A percentile compares a stretch with the other conserved stretches of the same genome.
Conservation (phyloP, 2,113 vertebrate genomes). For the Neogale vison region DNA sequence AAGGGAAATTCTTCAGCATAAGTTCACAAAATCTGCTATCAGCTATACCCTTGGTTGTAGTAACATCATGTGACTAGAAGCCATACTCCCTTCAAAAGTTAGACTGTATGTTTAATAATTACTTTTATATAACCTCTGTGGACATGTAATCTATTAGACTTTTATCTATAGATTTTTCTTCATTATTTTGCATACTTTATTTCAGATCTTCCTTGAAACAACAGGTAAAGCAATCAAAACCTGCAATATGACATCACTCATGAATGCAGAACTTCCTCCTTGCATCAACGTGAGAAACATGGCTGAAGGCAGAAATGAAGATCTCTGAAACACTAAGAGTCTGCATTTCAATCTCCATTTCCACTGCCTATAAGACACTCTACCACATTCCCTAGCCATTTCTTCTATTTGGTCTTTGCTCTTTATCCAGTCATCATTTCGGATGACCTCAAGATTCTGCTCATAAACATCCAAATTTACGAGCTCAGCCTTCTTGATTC, state of each 20-base stretch:
- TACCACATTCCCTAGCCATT: not conserved
- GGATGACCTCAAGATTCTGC: not conserved
- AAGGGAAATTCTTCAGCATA: not conserved
- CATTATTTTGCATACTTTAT: slow-evolving; percentile 3
- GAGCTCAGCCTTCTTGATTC: not conserved
- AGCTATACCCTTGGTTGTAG: not conserved
- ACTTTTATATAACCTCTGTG: not conserved
- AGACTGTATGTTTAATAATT: not conserved
- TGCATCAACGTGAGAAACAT: not conserved
- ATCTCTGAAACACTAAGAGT: not conserved
- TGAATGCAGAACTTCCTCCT: not conserved
- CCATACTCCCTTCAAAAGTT: not conserved
- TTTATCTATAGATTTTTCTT: not conserved
- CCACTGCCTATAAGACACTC: not conserved
- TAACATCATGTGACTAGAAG: not conserved
- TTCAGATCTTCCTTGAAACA: slow-evolving; percentile 23
- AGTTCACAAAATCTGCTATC: not conserved
- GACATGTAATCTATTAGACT: not conserved
- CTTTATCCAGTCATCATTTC: not conserved
- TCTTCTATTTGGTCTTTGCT: not conserved
- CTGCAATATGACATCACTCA: not conserved
- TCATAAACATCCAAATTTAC: not conserved
- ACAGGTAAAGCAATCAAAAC: not conserved
- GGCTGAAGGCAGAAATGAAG: not conserved
- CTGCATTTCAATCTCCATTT: not conserved